Evolutionary conservation across 2,797 vertebrate genomes (phyloP).

Genomic region (Acipenser transmontanus): DNA sequence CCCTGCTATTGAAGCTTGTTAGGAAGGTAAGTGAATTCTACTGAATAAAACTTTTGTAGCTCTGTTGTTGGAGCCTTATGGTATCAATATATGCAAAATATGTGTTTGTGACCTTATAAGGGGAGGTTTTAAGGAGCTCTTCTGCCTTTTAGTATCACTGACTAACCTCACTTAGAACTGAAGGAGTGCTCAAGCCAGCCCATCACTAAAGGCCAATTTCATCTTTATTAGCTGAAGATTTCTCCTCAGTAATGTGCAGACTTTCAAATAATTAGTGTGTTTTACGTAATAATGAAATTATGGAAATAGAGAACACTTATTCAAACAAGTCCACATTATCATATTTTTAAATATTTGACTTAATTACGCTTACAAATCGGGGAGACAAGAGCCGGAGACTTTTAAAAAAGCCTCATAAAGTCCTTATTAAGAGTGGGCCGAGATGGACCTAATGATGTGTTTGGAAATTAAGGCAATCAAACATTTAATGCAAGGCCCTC

Average conservation of each 20-base stretch:
- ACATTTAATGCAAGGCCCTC: slow-evolving; percentile 97
- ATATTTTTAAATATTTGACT: slow-evolving; percentile 99
- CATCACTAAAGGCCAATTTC: slow-evolving; percentile 74
- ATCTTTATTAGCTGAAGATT: slow-evolving; percentile 92
- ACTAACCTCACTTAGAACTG: too few species aligned
- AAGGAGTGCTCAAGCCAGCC: slow-evolving; percentile 13
- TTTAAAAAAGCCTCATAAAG: slow-evolving; percentile 97
- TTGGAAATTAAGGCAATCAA: slow-evolving; percentile 98
- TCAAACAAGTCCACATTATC: slow-evolving; percentile 87
- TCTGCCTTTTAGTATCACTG: too few species aligned
- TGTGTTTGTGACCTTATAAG: too few species aligned
- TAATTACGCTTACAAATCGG: slow-evolving; percentile 92
- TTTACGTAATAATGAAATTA: slow-evolving; percentile 97
- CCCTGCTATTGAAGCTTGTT: too few species aligned
- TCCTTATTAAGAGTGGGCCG: slow-evolving; percentile 97
- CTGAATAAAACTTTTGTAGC: too few species aligned
- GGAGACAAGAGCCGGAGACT: slow-evolving; percentile 78
- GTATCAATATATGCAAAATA: too few species aligned
- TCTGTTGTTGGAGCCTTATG: too few species aligned
- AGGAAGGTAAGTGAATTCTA: too few species aligned
- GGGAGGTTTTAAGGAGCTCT: too few species aligned
- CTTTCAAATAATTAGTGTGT: slow-evolving; percentile 95
- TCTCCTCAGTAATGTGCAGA: slow-evolving; percentile 79
- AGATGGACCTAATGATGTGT: slow-evolving; percentile 97
- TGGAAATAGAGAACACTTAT: slow-evolving; percentile 85